Evolutionary conservation across 2,797 vertebrate genomes (phyloP).

Genomic region (Varecia variegata): DNA sequence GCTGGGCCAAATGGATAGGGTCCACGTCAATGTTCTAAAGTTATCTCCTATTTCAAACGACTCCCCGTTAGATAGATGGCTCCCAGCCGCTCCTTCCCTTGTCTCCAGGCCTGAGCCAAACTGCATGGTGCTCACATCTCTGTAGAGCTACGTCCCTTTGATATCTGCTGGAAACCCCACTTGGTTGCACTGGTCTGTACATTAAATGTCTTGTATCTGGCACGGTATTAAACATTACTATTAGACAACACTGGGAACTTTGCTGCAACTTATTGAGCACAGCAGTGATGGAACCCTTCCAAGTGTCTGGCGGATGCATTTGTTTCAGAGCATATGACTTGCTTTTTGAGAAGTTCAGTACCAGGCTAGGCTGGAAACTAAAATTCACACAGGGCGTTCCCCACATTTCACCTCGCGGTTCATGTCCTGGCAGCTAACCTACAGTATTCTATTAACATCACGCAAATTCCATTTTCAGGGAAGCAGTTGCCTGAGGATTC

Average conservation of each 20-base stretch:
- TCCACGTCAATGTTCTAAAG: background rate
- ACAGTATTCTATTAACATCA: background rate
- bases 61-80: background rate
- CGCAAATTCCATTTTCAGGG: background rate
- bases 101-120: background rate
- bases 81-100: background rate
- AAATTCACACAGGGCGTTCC: conserved; percentile 3
- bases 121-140: background rate
- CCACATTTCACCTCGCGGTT: background rate
- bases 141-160: background rate
- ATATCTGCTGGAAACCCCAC: background rate
- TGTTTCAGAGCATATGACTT: background rate
- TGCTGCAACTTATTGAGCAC: background rate
- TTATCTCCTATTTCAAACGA: background rate
- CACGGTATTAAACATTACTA: background rate
- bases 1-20: background rate
- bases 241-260: background rate
- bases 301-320: conserved; percentile 31
- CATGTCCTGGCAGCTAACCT: background rate
- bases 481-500: background rate
- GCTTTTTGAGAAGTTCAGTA: background rate
- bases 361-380: conserved; percentile 2
- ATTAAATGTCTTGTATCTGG: background rate
- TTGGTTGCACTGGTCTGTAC: background rate
- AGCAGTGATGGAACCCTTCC: background rate